These are phyloP conservation scores for Cichlasoma orientale DNA, from an alignment of 2,797 vertebrate genomes.

Conservation along the genomic window DNA sequence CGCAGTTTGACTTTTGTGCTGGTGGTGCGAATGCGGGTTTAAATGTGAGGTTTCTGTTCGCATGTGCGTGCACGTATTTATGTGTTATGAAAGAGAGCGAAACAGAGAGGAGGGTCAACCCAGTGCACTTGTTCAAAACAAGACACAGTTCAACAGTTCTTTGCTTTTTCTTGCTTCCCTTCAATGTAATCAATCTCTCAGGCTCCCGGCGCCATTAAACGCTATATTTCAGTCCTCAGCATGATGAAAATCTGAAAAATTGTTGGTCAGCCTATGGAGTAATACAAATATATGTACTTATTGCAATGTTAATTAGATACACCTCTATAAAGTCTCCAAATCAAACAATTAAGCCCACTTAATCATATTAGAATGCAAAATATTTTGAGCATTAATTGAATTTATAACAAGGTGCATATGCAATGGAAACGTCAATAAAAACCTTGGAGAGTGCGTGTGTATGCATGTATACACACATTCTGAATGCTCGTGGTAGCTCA, in stretches of 20 bases:
- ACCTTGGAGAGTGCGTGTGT: constrained; percentile 9
- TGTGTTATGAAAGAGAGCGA: constrained; percentile 10
- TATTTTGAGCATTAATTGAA: constrained; percentile 86
- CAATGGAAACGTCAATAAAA: constrained; percentile 85
- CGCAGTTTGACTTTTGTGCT: neutral
- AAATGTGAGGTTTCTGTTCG: constrained; percentile 10
- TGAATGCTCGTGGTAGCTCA: constrained; percentile 80
- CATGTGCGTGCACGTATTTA: constrained; percentile 16
- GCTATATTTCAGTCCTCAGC: constrained; percentile 59
- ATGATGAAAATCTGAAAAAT: constrained; percentile 75
- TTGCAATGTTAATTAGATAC: constrained; percentile 90
- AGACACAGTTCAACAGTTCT: constrained; percentile 68
- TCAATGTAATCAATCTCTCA: constrained; percentile 67
- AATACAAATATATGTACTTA: constrained; percentile 86
- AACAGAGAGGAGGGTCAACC: constrained; percentile 30
- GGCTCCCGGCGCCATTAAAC: constrained; percentile 55
- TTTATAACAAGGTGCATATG: constrained; percentile 84
- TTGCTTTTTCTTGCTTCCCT: constrained; percentile 58
- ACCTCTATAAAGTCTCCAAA: constrained; percentile 87
- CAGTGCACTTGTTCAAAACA: constrained; percentile 60
- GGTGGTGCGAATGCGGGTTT: neutral
- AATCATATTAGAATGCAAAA: constrained; percentile 87
- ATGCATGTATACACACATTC: constrained; percentile 25
- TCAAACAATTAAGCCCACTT: constrained; percentile 90
- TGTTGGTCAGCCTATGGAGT: constrained; percentile 80